A percentile compares a stretch with the other conserved stretches of the same genome.
phyloP scores from a whole-genome alignment of 1,140 invertebrate genomes.

The Lordiphosa mommai region DNA sequence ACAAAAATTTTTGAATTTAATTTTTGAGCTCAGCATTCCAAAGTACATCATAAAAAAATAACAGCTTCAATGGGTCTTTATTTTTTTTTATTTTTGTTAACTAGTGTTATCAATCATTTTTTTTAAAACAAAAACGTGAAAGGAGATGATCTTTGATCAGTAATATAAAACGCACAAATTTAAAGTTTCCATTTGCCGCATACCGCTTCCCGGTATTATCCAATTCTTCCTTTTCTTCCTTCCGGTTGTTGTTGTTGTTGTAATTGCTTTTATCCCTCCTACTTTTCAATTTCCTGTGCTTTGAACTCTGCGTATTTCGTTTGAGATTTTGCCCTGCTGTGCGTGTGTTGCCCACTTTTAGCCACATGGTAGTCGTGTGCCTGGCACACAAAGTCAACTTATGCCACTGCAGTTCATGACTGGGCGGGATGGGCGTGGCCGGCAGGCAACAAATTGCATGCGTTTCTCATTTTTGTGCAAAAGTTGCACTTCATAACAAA shows the following conservation, averaged over 20 bases:
- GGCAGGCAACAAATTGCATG: constrained; percentile 56
- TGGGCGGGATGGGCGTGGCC: constrained; percentile 33
- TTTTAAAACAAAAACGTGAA: too few species aligned
- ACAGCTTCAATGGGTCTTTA: too few species aligned
- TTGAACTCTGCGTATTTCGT: constrained; percentile 50
- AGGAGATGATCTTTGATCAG: too few species aligned
- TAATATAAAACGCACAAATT: too few species aligned
- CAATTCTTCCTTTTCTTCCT: too few species aligned
- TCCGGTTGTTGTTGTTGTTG: constrained; percentile 5
- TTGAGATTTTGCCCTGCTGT: constrained; percentile 43
- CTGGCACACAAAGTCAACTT: constrained; percentile 18
- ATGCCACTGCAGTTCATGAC: constrained; percentile 17
- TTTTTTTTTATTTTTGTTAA: too few species aligned
- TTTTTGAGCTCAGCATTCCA: too few species aligned
- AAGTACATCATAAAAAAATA: too few species aligned
- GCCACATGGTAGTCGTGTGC: background rate
- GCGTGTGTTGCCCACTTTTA: constrained; percentile 2
- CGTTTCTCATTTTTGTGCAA: constrained; percentile 40
- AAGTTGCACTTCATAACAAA: constrained; percentile 29
- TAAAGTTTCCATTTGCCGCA: too few species aligned
- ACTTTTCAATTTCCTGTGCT: constrained; percentile 63
- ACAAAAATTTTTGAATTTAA: too few species aligned
- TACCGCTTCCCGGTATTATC: too few species aligned
- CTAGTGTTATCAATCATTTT: too few species aligned
- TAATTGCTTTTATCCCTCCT: constrained; percentile 15